Evolutionary conservation across 2,888 invertebrate species (phyloP).

Genomic region (Andricus quercusramuli): DNA sequence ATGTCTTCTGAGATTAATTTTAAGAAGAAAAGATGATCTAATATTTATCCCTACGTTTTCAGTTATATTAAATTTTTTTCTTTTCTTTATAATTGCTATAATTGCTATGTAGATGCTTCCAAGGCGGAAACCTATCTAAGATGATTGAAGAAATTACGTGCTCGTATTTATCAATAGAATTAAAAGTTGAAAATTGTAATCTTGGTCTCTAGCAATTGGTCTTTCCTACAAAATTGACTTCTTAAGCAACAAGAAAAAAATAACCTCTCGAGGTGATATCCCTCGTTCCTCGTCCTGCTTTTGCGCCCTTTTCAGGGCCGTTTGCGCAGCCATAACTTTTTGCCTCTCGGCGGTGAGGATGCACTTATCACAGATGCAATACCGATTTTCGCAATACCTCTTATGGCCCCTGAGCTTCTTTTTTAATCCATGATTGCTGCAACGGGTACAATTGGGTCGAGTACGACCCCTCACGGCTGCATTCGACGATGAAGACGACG

Average conservation of each 20-base stretch:
- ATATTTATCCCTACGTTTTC: too few relatives aligned
- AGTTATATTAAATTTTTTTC: background rate
- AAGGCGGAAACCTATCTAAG: background rate
- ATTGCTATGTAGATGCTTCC: background rate
- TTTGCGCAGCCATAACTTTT: constrained; percentile 93
- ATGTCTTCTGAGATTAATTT: too few relatives aligned
- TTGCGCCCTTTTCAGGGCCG: constrained; percentile 90
- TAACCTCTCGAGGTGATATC: background rate
- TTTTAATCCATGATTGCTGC: constrained; percentile 93
- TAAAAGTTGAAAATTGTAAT: background rate
- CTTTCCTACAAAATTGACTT: background rate
- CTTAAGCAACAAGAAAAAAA: background rate
- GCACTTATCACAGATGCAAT: constrained; percentile 93
- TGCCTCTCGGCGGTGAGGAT: constrained; percentile 92
- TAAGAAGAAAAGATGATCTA: too few relatives aligned
- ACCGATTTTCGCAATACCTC: constrained; percentile 91
- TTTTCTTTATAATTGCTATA: background rate
- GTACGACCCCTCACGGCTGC: too few relatives aligned
- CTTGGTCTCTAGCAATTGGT: constrained; percentile 1
- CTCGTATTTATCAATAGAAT: background rate
- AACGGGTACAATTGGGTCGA: constrained; percentile 92
- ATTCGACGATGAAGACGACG: background rate
- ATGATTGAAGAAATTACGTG: background rate
- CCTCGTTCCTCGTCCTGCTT: constrained; percentile 86
- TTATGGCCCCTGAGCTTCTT: constrained; percentile 95